These are phyloP conservation scores for Alethe castanea DNA, from an alignment of 2,113 vertebrate species.

Conservation along the genomic window DNA sequence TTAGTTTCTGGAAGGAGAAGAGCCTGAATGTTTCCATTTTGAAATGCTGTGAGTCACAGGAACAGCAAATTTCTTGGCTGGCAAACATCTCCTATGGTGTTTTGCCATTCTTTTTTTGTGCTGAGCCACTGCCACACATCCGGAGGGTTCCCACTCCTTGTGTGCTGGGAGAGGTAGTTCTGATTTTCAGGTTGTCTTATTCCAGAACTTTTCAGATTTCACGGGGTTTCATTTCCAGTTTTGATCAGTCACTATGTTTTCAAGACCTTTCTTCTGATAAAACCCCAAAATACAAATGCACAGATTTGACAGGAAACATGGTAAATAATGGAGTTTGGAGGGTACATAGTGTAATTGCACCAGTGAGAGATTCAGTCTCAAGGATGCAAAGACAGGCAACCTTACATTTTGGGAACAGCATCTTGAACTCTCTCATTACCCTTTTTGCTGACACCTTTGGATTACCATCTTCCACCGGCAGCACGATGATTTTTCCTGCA, in stretches of 20 bases:
- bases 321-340: background rate
- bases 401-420: background rate
- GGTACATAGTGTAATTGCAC: background rate
- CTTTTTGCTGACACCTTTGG: background rate
- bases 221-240: background rate
- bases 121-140: background rate
- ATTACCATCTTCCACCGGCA: background rate
- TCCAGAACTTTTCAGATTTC: background rate
- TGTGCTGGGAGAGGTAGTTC: background rate
- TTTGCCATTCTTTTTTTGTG: background rate
- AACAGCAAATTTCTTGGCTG: background rate
- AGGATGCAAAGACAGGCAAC: background rate
- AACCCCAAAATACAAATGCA: background rate
- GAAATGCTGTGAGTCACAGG: background rate
- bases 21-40: background rate
- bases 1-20: background rate
- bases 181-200: background rate
- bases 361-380: background rate
- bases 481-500: background rate
- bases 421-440: background rate
- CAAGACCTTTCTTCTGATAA: background rate
- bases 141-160: background rate
- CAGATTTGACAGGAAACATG: background rate
- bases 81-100: background rate
- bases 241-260: background rate